Percentiles rank a stretch among this genome's conserved stretches.
Evolutionary conservation across 1,140 invertebrate genomes (phyloP).

Genomic region (Solenopsis invicta): DNA sequence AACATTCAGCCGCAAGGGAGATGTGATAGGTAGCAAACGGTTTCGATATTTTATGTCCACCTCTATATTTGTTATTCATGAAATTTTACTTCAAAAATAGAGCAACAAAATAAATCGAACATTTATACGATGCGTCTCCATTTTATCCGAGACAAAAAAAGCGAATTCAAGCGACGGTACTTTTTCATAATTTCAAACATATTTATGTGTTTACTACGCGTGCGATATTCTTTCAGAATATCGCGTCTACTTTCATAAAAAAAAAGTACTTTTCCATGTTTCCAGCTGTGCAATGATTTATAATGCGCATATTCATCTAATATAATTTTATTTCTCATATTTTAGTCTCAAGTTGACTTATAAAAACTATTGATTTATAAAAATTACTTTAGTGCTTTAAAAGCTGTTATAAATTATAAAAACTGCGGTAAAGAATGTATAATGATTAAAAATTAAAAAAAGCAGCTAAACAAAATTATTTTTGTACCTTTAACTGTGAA

Average conservation of each 20-base stretch:
- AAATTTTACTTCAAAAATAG: neutral
- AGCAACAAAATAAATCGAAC: neutral
- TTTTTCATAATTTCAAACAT: slow-evolving; percentile 66
- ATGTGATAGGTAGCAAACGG: neutral
- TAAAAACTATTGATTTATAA: neutral
- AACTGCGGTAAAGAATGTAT: neutral
- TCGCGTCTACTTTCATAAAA: neutral
- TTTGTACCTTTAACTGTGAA: neutral
- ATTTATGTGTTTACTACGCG: slow-evolving; percentile 71
- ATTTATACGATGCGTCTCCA: slow-evolving; percentile 48
- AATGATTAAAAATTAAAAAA: neutral
- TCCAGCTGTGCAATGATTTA: slow-evolving; percentile 2
- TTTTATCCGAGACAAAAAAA: slow-evolving; percentile 17
- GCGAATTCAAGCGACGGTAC: slow-evolving; percentile 24
- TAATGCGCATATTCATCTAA: neutral
- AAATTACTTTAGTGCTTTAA: neutral
- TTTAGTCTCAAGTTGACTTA: neutral
- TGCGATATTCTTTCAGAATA: slow-evolving; percentile 53
- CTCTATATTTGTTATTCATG: neutral
- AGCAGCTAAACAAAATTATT: neutral
- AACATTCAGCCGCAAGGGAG: neutral
- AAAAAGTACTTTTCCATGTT: slow-evolving; percentile 2
- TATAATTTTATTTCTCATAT: neutral
- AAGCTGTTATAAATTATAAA: neutral
- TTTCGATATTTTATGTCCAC: neutral